Base-by-base conservation (phyloP, 1,140 invertebrate species). In the Lordiphosa collinella region DNA sequence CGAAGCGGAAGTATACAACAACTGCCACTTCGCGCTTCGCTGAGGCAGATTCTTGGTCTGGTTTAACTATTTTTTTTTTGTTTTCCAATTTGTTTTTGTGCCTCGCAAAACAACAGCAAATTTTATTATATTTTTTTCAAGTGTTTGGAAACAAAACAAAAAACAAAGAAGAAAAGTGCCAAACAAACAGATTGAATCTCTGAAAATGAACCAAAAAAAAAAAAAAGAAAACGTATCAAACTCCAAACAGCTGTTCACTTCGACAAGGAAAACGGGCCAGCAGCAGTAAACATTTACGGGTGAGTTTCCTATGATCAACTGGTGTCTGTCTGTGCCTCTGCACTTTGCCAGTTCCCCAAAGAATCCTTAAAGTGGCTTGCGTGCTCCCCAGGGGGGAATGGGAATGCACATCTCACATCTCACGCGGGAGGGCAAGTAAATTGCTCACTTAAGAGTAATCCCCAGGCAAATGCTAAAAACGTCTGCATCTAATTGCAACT, bases 1-100 rank as follows among this genome's bases (percentile, higher is more conserved):
- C 80, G 76, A 72, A 59, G 70, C 86, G 80, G 73, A 88, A 88
- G 86, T 88, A 76, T 62, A 60, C 37, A 34, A 53, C 62, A 67
- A 55, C 31, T 47, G 49, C 59, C 22, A 25, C 22, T 25, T 25
- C 22, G 22, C 22, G 22, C 22, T 7, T 25, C 22, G 22, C 22
- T 25, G 6, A 25, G 6, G 22, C 22, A 25, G 22, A 7, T 7
- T 7, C 22, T 25, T 7, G 6, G 22, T 25, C 18, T 18, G 18
- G 18, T 65, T 50, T 43, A 44, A 41, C 59, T 50, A 31, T 8
- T 35, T 4, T 10, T 37, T 55, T 3, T 31, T 18, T 53, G 41
- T 34, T 52, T 13, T 40, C 32, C 18, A 2, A 18, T 37, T 52
- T 35, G 46, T 41, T 32, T 55, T 10, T 48, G 47, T 25, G 14